Percentiles rank a stretch among this genome's conserved stretches.
Evolutionary conservation across 2,888 invertebrate genomes (phyloP).

Genomic region (Drosophila meridiana): DNA sequence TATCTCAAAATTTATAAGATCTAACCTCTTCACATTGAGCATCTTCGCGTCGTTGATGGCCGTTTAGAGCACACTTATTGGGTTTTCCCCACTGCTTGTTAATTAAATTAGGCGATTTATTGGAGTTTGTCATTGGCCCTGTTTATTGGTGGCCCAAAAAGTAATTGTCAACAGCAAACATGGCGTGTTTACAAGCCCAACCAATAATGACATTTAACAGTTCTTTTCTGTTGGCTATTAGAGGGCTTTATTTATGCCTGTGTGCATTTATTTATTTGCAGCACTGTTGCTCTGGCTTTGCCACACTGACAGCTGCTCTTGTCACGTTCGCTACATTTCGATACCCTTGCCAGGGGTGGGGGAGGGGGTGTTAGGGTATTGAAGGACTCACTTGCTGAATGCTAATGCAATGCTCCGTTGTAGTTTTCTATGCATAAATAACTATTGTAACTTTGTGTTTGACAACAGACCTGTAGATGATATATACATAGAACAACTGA

Average conservation of each 20-base stretch:
- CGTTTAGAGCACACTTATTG: background rate
- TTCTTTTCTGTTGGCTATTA: constrained; percentile 28
- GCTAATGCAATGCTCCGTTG: background rate
- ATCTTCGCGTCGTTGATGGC: background rate
- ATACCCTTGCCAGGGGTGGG: background rate
- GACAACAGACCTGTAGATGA: background rate
- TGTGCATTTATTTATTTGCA: constrained; percentile 35
- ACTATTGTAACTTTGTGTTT: background rate
- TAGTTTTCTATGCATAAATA: background rate
- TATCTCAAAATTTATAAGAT: background rate
- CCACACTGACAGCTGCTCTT: constrained; percentile 46
- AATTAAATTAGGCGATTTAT: constrained; percentile 58
- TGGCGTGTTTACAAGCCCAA: constrained; percentile 5
- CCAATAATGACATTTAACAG: constrained; percentile 24
- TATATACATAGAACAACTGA: background rate
- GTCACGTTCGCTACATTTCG: constrained; percentile 21
- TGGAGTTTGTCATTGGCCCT: constrained; percentile 32
- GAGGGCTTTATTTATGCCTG: constrained; percentile 25
- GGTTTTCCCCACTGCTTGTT: constrained; percentile 22
- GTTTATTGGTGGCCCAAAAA: constrained; percentile 8
- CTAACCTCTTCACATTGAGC: background rate
- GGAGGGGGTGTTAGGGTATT: background rate
- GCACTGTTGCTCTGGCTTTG: constrained; percentile 33
- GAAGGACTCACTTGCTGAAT: background rate
- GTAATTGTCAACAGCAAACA: constrained; percentile 19